These are phyloP conservation scores for Brachystomella parvula DNA, from an alignment of 1,140 invertebrate species.

Conservation along the genomic window DNA sequence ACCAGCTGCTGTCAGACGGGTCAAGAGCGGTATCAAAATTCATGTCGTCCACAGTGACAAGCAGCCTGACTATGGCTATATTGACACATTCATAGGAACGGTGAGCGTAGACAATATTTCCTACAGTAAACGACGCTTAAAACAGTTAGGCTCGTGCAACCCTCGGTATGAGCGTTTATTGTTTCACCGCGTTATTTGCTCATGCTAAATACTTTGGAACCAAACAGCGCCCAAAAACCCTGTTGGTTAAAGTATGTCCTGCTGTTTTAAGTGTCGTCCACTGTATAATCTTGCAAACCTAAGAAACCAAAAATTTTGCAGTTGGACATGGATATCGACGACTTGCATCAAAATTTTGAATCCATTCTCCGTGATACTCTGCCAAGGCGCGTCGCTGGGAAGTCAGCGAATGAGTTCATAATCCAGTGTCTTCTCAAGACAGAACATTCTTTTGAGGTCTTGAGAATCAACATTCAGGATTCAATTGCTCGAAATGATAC, in stretches of 20 bases:
- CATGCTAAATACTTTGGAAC: too few species aligned
- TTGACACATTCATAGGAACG: slow-evolving; percentile 57
- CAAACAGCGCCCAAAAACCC: too few species aligned
- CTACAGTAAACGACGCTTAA: slow-evolving; percentile 4
- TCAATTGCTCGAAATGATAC: slow-evolving; percentile 40
- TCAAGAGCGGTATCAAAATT: slow-evolving; percentile 60
- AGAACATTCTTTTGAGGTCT: slow-evolving; percentile 53
- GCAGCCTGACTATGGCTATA: slow-evolving; percentile 59
- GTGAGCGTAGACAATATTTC: slow-evolving; percentile 51
- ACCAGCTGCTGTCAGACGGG: slow-evolving; percentile 51
- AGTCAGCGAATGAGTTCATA: slow-evolving; percentile 53
- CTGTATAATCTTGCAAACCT: too few species aligned
- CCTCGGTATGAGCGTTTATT: too few species aligned
- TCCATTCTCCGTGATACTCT: slow-evolving; percentile 56
- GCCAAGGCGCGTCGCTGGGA: slow-evolving; percentile 51
- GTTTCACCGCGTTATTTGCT: too few species aligned
- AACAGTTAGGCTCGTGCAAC: not conserved
- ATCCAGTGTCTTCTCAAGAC: slow-evolving; percentile 50
- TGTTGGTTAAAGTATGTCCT: too few species aligned
- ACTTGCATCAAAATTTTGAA: slow-evolving; percentile 63
- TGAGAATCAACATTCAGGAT: slow-evolving; percentile 56
- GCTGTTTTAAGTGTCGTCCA: too few species aligned
- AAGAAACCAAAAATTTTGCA: slow-evolving; percentile 49
- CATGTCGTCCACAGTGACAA: slow-evolving; percentile 53
- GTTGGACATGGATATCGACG: slow-evolving; percentile 59